Evolutionary conservation across 2,113 vertebrate species (phyloP).

Genomic region (Herpailurus yagouaroundi): DNA sequence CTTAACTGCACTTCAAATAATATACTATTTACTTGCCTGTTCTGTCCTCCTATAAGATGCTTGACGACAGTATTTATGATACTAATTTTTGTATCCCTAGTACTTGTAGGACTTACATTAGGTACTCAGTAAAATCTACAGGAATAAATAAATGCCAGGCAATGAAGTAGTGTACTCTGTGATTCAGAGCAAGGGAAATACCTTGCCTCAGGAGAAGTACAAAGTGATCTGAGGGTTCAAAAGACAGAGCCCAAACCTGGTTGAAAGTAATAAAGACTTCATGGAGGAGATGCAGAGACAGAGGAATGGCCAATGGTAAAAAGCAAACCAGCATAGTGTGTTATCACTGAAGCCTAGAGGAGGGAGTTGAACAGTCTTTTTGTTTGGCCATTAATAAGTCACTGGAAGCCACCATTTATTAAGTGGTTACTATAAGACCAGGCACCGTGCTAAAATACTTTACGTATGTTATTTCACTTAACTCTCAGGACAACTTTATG

Average conservation of each 20-base stretch:
- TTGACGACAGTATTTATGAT: conserved; percentile 6
- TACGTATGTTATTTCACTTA: conserved; percentile 13
- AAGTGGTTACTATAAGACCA: neutral
- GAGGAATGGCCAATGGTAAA: neutral
- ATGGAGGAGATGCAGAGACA: neutral
- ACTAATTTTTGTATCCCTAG: conserved; percentile 10
- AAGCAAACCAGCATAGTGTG: neutral
- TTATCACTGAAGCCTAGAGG: neutral
- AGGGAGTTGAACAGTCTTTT: neutral
- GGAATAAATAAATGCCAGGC: conserved; percentile 4
- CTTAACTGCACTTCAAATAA: neutral
- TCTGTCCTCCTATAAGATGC: neutral
- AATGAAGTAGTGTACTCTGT: neutral
- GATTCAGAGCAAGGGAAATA: neutral
- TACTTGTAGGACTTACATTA: neutral
- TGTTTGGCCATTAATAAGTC: neutral
- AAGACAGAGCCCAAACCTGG: neutral
- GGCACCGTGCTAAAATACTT: neutral
- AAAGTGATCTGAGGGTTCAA: neutral
- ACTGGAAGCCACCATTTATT: neutral
- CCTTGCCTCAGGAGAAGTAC: neutral
- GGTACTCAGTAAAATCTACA: neutral
- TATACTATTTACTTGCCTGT: neutral
- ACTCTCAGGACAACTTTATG: conserved; percentile 7
- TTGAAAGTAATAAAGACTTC: neutral